These are phyloP conservation scores for Lates calcarifer DNA, from an alignment of 2,113 vertebrate genomes.

Conservation along the genomic window DNA sequence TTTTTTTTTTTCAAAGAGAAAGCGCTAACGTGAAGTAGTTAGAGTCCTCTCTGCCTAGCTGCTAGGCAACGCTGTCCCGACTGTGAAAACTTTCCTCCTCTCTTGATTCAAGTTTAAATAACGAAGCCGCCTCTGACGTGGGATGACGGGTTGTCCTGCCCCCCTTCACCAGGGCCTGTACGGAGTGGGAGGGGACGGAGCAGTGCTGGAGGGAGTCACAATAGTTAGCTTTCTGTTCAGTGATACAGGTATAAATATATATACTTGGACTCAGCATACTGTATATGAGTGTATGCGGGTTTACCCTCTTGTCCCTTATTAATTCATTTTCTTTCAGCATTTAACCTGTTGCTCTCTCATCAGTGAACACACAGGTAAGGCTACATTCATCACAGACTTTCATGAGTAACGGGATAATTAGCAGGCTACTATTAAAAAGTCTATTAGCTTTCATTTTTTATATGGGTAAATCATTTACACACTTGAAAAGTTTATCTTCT, in stretches of 20 bases:
- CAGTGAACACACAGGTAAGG: background rate
- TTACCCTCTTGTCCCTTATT: background rate
- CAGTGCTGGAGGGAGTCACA: background rate
- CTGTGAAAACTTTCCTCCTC: conserved; percentile 68
- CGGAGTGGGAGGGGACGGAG: conserved; percentile 43
- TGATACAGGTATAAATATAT: background rate
- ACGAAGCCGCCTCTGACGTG: conserved; percentile 78
- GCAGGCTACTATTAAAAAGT: no score
- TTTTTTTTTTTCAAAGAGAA: no score
- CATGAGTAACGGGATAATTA: no score
- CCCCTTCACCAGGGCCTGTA: conserved; percentile 15
- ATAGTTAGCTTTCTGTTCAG: background rate
- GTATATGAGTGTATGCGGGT: background rate
- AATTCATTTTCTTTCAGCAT: background rate
- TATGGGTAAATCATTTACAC: no score
- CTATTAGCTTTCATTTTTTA: no score
- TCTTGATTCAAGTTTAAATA: conserved; percentile 81
- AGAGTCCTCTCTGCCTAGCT: conserved; percentile 60
- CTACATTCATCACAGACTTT: no score
- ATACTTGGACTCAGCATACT: background rate
- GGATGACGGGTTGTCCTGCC: conserved; percentile 58
- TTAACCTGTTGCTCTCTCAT: background rate
- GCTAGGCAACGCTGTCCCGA: conserved; percentile 77
- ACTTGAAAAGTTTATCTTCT: no score
- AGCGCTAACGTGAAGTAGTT: conserved; percentile 17